Percentiles rank a stretch among this genome's conserved stretches.
These are phyloP conservation scores for Andricus grossulariae DNA, from an alignment of 1,140 invertebrate species.

Conservation along the genomic window DNA sequence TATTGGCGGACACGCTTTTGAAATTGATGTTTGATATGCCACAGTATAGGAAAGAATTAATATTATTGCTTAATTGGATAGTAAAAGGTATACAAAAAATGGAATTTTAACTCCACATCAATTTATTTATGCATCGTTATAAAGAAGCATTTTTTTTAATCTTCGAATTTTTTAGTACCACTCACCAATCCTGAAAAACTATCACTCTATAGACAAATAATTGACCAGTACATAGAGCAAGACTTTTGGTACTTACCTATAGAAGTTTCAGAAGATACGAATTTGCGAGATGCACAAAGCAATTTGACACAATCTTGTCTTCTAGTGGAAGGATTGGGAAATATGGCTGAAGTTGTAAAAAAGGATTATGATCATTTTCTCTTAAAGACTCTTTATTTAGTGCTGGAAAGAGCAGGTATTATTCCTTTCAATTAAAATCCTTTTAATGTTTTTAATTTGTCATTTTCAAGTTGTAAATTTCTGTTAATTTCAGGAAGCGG, in stretches of 20 bases:
- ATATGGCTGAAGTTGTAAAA: slow-evolving; percentile 75
- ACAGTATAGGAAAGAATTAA: slow-evolving; percentile 76
- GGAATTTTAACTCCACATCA: neutral
- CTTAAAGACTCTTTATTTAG: slow-evolving; percentile 78
- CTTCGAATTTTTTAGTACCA: slow-evolving; percentile 56
- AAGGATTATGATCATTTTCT: slow-evolving; percentile 77
- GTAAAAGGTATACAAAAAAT: slow-evolving; percentile 68
- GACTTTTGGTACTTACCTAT: slow-evolving; percentile 79
- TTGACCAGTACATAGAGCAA: slow-evolving; percentile 76
- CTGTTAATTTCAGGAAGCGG: slow-evolving; percentile 74
- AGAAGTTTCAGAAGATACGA: slow-evolving; percentile 64
- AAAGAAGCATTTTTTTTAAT: slow-evolving; percentile 12
- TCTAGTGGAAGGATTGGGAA: slow-evolving; percentile 80
- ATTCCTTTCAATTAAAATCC: neutral
- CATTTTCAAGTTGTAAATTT: neutral
- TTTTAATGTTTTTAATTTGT: slow-evolving; percentile 14
- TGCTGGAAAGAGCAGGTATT: slow-evolving; percentile 18
- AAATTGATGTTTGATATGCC: slow-evolving; percentile 73
- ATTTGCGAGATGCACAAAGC: slow-evolving; percentile 75
- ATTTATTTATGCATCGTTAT: no score
- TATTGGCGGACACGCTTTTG: slow-evolving; percentile 78
- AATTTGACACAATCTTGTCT: slow-evolving; percentile 80
- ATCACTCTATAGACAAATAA: slow-evolving; percentile 70
- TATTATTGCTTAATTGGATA: slow-evolving; percentile 76
- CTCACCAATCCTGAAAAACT: slow-evolving; percentile 48